A percentile compares a stretch with the other conserved stretches of the same genome.
Evolutionary conservation across 2,888 invertebrate genomes (phyloP).

Genomic region (Calliphora vomitoria): DNA sequence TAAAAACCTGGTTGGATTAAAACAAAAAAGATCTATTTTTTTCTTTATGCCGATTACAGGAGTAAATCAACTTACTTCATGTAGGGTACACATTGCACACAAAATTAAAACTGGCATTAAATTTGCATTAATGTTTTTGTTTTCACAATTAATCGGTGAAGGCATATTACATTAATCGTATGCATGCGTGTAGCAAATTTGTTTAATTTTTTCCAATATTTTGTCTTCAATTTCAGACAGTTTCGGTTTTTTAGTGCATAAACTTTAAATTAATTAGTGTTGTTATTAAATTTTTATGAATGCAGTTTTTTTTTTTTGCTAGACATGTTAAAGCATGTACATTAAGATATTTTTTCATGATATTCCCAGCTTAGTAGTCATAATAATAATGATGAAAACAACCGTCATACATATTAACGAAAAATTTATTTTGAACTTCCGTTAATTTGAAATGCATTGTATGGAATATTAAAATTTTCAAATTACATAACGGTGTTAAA

Average conservation of each 20-base stretch:
- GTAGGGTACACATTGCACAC: neutral
- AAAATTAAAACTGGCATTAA: slow-evolving; percentile 27
- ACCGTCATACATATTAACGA: slow-evolving; percentile 35
- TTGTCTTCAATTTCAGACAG: slow-evolving; percentile 31
- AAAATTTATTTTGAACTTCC: slow-evolving; percentile 61
- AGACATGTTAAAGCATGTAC: slow-evolving; percentile 45
- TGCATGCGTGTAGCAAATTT: slow-evolving; percentile 38
- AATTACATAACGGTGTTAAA: slow-evolving; percentile 66
- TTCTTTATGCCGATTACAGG: no score
- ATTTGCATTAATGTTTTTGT: slow-evolving; percentile 41
- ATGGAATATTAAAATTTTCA: slow-evolving; percentile 58
- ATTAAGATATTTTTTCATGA: neutral
- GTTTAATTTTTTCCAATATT: neutral
- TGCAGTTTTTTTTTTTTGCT: neutral
- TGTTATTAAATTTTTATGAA: slow-evolving; percentile 24
- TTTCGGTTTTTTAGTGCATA: slow-evolving; percentile 42
- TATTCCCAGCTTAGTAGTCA: neutral
- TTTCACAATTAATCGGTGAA: neutral
- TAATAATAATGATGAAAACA: slow-evolving; percentile 1
- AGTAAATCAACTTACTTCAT: neutral
- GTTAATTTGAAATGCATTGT: slow-evolving; percentile 62
- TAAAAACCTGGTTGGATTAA: no score
- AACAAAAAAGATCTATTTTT: no score
- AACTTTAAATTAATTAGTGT: slow-evolving; percentile 55
- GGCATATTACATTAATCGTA: slow-evolving; percentile 6